These are phyloP conservation scores for Acanthis flammea DNA, from an alignment of 2,797 vertebrate genomes.

Conservation along the genomic window DNA sequence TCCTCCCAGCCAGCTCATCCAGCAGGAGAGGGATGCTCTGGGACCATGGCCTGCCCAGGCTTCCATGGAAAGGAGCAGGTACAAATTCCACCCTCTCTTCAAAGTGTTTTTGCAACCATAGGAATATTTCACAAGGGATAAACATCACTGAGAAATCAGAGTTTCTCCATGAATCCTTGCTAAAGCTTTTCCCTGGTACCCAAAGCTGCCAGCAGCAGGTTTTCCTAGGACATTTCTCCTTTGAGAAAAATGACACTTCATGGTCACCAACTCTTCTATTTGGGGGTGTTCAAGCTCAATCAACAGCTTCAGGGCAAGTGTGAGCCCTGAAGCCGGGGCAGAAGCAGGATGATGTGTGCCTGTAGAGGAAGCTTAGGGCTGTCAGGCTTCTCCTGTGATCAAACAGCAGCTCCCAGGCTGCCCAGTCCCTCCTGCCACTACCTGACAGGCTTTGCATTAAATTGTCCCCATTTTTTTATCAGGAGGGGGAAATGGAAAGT, in stretches of 20 bases:
- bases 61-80: neutral
- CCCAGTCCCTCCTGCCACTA: neutral
- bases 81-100: neutral
- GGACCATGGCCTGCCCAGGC: neutral
- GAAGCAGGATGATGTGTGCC: neutral
- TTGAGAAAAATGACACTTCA: neutral
- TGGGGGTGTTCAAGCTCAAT: neutral
- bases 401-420: neutral
- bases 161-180: neutral
- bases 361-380: conserved; percentile 13
- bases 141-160: neutral
- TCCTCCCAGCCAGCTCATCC: neutral
- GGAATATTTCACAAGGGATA: neutral
- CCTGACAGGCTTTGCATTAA: neutral
- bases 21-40: neutral
- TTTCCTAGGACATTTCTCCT: neutral
- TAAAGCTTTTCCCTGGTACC: accelerated
- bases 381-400: conserved; percentile 49
- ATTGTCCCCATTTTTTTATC: neutral
- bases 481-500: neutral
- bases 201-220: neutral
- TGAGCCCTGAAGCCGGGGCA: neutral
- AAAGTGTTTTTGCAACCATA: neutral
- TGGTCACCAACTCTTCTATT: neutral
- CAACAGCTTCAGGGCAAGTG: neutral